A percentile compares a stretch with the other conserved stretches of the same genome.
Evolutionary conservation across 2,888 invertebrate species (phyloP).

Genomic region (Pheosia gnoma): DNA sequence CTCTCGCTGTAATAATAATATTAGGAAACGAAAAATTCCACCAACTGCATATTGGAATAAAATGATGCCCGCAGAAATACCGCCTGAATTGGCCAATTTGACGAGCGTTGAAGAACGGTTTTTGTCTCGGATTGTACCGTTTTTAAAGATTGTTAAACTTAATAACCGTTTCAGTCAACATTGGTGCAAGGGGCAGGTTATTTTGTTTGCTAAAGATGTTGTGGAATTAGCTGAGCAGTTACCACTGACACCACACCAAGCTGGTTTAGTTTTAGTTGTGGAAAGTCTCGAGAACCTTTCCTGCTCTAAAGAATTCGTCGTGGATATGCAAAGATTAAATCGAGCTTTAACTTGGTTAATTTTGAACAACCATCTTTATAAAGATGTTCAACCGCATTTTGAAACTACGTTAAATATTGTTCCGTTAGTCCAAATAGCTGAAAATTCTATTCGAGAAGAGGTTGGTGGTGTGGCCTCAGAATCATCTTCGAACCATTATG

Average conservation of each 20-base stretch:
- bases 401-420: constrained; percentile 2
- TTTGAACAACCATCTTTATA: constrained; percentile 11
- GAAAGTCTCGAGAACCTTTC: constrained; percentile 25
- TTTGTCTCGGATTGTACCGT: constrained; percentile 23
- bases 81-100: constrained; percentile 24
- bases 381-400: constrained; percentile 9
- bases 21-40: constrained; percentile 29
- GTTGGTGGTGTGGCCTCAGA: not conserved
- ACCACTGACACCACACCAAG: constrained; percentile 18
- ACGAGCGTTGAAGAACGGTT: constrained; percentile 20
- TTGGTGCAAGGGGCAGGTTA: constrained; percentile 39
- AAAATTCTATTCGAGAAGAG: not conserved
- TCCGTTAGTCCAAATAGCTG: constrained; percentile 7
- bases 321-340: constrained; percentile 28
- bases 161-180: constrained; percentile 37
- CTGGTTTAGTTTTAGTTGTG: constrained; percentile 27
- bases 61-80: constrained; percentile 22
- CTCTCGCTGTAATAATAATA: constrained; percentile 25
- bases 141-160: constrained; percentile 38
- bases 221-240: constrained; percentile 31
- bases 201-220: constrained; percentile 29
- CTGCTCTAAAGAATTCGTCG: constrained; percentile 23
- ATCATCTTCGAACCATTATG: not conserved
- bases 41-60: constrained; percentile 32
- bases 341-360: constrained; percentile 25